phyloP scores from a whole-genome alignment of 2,797 vertebrate species.

The Anguilla pacifica region DNA sequence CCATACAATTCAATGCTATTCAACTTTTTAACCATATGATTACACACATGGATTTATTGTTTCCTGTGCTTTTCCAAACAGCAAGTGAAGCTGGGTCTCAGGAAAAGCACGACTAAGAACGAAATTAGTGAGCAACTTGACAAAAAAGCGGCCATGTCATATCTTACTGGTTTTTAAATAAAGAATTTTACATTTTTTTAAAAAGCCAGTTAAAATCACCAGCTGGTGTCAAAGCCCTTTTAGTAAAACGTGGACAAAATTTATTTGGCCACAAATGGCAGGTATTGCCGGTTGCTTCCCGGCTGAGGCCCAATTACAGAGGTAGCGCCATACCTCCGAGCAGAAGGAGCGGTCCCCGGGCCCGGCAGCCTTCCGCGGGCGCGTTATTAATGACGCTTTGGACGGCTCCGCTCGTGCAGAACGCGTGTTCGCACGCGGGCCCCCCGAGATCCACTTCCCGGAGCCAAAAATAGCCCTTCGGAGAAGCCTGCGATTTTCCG shows the following conservation, averaged over 20 bases:
- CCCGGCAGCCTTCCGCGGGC: not conserved
- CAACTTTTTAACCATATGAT: not conserved
- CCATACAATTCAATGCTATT: not conserved
- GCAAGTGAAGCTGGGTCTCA: not conserved
- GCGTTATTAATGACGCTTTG: constrained; percentile 29
- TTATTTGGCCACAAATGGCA: not conserved
- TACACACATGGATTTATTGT: not conserved
- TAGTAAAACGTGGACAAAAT: not conserved
- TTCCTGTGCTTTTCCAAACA: not conserved
- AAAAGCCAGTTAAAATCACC: not conserved
- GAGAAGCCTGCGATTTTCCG: not conserved
- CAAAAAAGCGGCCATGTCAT: not conserved
- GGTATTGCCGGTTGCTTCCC: not conserved
- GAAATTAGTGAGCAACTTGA: not conserved
- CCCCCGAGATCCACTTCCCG: constrained; percentile 10
- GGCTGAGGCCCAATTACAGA: constrained; percentile 9
- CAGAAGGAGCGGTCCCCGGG: not conserved
- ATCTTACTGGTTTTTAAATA: not conserved
- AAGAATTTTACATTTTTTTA: not conserved
- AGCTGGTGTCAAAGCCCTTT: not conserved
- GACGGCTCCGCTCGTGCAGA: constrained; percentile 16
- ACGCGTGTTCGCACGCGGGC: constrained; percentile 22
- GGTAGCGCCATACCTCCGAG: not conserved
- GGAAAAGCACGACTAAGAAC: not conserved
- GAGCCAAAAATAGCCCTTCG: constrained; percentile 37